phyloP scores from a whole-genome alignment of 2,888 invertebrate genomes.

The Pegoplata infirma region DNA sequence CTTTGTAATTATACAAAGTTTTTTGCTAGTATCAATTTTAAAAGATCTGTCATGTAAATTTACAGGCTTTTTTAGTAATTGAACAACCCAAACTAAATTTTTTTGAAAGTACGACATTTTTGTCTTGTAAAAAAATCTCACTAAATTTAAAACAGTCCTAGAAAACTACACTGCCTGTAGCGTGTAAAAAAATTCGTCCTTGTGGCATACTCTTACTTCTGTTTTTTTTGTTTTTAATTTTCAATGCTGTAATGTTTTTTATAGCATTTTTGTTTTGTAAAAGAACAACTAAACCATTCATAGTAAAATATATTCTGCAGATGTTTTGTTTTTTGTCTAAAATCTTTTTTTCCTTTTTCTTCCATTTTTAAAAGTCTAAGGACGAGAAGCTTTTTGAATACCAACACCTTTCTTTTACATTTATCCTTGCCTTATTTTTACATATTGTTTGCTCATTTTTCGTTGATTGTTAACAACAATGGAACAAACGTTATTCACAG shows the following conservation, averaged over 20 bases:
- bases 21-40: too few species aligned
- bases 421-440: neutral
- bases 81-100: too few species aligned
- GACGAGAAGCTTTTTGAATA: neutral
- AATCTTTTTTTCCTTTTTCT: neutral
- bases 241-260: neutral
- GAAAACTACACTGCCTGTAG: too few species aligned
- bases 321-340: neutral
- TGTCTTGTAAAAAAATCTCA: too few species aligned
- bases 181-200: neutral
- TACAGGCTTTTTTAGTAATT: too few species aligned
- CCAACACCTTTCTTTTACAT: neutral
- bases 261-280: neutral
- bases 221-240: neutral
- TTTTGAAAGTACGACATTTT: too few species aligned
- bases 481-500: neutral
- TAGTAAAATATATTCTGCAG: slow-evolving; percentile 1
- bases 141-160: too few species aligned
- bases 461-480: neutral
- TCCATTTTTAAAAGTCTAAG: neutral
- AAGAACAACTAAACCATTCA: neutral
- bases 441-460: neutral
- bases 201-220: neutral
- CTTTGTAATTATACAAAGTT: too few species aligned
- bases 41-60: too few species aligned